Conservation (phyloP, 1,140 invertebrate species). For the Drosophila yakuba region DNA sequence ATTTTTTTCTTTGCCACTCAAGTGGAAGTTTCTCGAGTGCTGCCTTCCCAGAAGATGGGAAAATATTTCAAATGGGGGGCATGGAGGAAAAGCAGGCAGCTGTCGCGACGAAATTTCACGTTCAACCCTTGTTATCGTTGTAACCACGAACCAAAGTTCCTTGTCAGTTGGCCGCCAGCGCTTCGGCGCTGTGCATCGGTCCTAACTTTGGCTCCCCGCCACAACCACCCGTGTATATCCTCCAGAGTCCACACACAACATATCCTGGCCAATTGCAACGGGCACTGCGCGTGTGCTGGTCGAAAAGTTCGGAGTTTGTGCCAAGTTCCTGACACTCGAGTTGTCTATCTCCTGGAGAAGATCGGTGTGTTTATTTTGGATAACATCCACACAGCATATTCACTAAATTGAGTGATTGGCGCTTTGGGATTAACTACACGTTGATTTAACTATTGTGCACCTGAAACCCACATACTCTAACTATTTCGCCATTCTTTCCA, state of each 20-base stretch:
- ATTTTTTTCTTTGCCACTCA: slow-evolving; percentile 36
- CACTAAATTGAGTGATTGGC: too few relatives aligned
- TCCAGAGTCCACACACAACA: neutral
- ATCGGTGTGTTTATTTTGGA: neutral
- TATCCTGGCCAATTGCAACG: slow-evolving; percentile 4
- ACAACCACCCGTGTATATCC: neutral
- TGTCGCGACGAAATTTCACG: slow-evolving; percentile 11
- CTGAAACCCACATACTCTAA: neutral
- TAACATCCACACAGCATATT: neutral
- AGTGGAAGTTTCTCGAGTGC: slow-evolving; percentile 71
- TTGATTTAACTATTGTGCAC: neutral
- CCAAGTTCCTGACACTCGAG: neutral
- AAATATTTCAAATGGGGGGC: slow-evolving; percentile 24
- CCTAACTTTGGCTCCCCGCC: slow-evolving; percentile 10
- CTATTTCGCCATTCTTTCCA: neutral
- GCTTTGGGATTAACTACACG: neutral
- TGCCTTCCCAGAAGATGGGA: slow-evolving; percentile 39
- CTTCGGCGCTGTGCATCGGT: slow-evolving; percentile 58
- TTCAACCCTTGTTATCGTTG: slow-evolving; percentile 55
- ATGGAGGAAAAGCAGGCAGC: slow-evolving; percentile 34
- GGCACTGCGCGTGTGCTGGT: slow-evolving; percentile 10
- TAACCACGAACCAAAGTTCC: slow-evolving; percentile 1
- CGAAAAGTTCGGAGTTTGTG: slow-evolving; percentile 1
- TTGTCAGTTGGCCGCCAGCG: slow-evolving; percentile 62
- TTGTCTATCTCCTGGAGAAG: neutral